These are phyloP conservation scores for Siniperca chuatsi DNA, from an alignment of 2,113 vertebrate species.

Conservation along the genomic window DNA sequence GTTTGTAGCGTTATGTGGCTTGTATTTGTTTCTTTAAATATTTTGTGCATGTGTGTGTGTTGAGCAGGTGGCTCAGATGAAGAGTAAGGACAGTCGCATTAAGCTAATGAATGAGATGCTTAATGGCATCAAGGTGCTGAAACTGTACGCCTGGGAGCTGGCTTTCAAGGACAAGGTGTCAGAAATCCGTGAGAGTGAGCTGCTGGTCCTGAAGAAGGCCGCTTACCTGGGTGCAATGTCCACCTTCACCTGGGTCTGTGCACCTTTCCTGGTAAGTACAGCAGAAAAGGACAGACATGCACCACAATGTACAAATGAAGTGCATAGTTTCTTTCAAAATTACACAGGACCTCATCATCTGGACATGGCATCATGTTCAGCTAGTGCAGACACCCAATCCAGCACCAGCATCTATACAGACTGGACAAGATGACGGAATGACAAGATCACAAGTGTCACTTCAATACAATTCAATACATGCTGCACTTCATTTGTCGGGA, in stretches of 20 bases:
- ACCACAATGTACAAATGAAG: neutral
- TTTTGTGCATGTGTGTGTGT: neutral
- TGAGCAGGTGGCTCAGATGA: slow-evolving; percentile 95
- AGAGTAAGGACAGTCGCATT: slow-evolving; percentile 95
- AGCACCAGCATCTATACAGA: neutral
- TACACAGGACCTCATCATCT: neutral
- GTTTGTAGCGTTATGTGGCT: neutral
- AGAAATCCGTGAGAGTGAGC: slow-evolving; percentile 91
- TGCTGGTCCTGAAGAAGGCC: slow-evolving; percentile 92
- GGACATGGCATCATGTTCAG: neutral
- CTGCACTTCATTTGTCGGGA: neutral
- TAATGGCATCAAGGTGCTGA: slow-evolving; percentile 96
- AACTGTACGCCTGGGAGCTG: slow-evolving; percentile 98
- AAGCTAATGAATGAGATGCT: slow-evolving; percentile 99
- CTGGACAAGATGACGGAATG: neutral
- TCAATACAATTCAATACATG: neutral
- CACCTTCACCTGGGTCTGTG: slow-evolving; percentile 98
- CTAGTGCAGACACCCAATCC: neutral
- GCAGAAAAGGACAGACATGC: neutral
- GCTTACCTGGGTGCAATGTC: slow-evolving; percentile 91
- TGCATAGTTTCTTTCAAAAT: neutral
- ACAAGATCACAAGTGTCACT: neutral
- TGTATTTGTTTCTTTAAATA: neutral
- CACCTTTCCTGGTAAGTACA: slow-evolving; percentile 96
- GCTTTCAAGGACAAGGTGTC: slow-evolving; percentile 94